Evolutionary conservation across 2,113 vertebrate species (phyloP).

Genomic region (Astur gentilis): DNA sequence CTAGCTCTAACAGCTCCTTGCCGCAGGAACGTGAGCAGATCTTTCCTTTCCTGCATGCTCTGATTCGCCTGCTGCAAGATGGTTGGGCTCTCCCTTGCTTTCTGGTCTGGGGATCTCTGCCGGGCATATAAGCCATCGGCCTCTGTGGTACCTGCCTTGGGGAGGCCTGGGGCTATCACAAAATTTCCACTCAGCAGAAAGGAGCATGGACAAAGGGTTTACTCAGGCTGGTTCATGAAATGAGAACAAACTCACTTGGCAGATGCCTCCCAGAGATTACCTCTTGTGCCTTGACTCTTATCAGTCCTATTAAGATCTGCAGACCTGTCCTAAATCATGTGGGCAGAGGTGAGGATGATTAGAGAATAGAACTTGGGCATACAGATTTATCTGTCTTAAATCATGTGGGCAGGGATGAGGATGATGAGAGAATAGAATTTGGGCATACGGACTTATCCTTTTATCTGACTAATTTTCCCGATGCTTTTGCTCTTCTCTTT

Average conservation of each 20-base stretch:
- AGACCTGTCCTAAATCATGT: neutral
- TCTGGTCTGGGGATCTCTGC: neutral
- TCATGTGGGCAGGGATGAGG: neutral
- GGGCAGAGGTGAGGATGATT: neutral
- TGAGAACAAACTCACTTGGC: neutral
- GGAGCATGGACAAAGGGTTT: neutral
- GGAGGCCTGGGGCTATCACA: neutral
- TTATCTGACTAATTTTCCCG: neutral
- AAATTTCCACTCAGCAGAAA: neutral
- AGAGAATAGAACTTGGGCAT: neutral
- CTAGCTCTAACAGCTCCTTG: neutral
- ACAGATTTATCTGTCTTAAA: neutral
- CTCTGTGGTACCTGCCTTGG: neutral
- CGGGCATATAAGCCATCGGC: fast-evolving
- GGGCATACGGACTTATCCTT: neutral
- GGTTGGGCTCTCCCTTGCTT: neutral
- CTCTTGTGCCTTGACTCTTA: neutral
- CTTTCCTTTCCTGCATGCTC: neutral
- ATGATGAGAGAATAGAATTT: neutral
- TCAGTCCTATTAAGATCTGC: neutral
- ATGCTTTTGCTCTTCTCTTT: neutral
- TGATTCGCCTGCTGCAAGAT: neutral
- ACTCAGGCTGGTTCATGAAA: neutral
- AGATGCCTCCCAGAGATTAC: neutral
- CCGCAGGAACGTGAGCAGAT: neutral